Percentiles rank a stretch among this genome's conserved stretches.
Conservation (phyloP, 2,113 vertebrate genomes). For the Mohoua ochrocephala region DNA sequence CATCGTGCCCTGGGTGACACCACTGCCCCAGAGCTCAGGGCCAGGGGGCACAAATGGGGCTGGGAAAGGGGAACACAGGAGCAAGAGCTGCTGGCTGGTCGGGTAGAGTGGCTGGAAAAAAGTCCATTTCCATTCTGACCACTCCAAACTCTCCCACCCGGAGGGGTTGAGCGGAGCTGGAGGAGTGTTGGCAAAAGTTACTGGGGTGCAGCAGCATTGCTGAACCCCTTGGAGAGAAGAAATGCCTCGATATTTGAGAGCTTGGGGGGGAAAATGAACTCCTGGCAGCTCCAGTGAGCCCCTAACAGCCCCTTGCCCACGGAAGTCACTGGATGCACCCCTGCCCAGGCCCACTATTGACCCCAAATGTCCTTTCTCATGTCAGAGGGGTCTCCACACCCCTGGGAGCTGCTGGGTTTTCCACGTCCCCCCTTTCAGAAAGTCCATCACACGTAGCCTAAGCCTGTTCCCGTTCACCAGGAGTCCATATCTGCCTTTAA, state of each 20-base stretch:
- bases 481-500: not conserved
- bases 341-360: accelerated
- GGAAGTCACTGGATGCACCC: accelerated
- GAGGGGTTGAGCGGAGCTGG: not conserved
- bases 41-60: not conserved
- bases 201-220: not conserved
- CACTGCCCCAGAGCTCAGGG: not conserved
- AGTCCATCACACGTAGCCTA: not conserved
- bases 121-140: not conserved
- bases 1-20: not conserved
- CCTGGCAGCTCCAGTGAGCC: not conserved
- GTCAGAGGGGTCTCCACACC: not conserved
- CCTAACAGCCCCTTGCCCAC: not conserved
- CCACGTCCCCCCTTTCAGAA: accelerated
- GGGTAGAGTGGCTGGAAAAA: not conserved
- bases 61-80: not conserved
- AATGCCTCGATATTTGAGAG: not conserved
- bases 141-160: not conserved
- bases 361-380: not conserved
- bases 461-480: not conserved
- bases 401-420: not conserved
- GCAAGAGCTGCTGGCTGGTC: not conserved
- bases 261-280: not conserved
- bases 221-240: not conserved
- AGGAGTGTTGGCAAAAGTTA: too few relatives aligned